These are phyloP conservation scores for Caenorhabditis remanei DNA, from an alignment of 1,140 invertebrate genomes.

Conservation along the genomic window DNA sequence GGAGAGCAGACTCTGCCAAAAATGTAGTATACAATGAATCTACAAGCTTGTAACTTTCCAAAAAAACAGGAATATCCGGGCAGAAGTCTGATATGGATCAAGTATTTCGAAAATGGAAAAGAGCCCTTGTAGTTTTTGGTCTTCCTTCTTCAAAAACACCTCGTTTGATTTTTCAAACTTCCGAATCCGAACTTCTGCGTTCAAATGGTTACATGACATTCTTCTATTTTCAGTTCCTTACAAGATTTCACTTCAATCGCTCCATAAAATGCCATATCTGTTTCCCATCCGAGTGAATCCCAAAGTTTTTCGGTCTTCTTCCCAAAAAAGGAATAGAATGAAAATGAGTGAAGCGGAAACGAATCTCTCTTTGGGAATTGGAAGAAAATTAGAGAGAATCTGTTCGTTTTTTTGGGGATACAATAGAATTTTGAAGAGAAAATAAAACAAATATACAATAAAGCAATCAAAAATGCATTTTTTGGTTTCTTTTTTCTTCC, in stretches of 20 bases:
- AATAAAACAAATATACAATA: neutral
- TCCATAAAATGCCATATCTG: no score
- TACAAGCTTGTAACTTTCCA: no score
- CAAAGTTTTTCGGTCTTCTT: neutral
- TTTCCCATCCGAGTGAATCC: neutral
- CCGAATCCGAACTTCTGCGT: no score
- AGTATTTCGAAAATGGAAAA: neutral
- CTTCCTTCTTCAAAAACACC: no score
- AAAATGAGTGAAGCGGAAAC: conserved; percentile 23
- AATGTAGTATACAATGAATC: neutral
- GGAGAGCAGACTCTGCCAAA: neutral
- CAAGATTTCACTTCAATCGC: no score
- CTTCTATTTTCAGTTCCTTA: no score
- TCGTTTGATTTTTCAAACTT: no score
- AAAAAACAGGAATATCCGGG: no score
- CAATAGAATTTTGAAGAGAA: neutral
- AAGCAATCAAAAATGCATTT: conserved; percentile 3
- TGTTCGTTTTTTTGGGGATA: conserved; percentile 9
- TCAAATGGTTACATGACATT: no score
- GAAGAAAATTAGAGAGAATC: neutral
- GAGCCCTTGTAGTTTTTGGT: no score
- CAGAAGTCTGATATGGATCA: neutral
- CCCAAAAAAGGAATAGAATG: neutral
- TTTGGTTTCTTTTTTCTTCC: neutral
- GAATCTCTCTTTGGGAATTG: neutral